Conservation (phyloP, 2,113 vertebrate genomes). For the Muntiacus reevesi region DNA sequence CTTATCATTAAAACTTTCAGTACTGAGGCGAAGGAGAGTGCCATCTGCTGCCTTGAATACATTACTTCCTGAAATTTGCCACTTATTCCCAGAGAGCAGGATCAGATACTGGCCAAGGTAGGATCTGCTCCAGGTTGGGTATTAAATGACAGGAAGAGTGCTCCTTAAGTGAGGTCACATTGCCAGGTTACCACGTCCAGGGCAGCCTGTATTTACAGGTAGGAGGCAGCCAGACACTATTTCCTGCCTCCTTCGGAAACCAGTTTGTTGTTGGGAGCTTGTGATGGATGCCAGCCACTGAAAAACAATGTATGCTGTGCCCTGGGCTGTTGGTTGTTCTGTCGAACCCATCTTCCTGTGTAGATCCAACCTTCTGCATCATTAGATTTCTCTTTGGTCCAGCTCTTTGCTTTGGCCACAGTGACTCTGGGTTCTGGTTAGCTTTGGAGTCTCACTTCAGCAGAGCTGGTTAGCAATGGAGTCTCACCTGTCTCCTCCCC, state of each 20-base stretch:
- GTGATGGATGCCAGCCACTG: background rate
- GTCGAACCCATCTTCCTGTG: background rate
- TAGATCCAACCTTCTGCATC: background rate
- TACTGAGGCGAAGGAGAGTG: background rate
- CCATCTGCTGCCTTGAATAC: constrained; percentile 52
- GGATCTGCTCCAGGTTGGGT: background rate
- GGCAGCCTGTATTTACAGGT: background rate
- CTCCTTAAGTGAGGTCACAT: background rate
- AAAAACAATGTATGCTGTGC: background rate
- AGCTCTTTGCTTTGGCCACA: background rate
- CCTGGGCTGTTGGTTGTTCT: background rate
- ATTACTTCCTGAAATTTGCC: background rate
- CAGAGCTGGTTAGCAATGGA: background rate
- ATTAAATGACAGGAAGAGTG: background rate
- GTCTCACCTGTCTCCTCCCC: background rate
- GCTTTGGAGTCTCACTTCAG: background rate
- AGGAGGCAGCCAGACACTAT: background rate
- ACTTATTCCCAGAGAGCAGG: background rate
- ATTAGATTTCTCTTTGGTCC: background rate
- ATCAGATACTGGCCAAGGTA: background rate
- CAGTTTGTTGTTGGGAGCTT: background rate
- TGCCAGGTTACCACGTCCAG: background rate
- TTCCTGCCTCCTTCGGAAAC: background rate
- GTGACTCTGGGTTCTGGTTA: background rate
- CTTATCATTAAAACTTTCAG: background rate